phyloP scores from a whole-genome alignment of 2,888 invertebrate genomes.

The Galeopsomyia nigrocyanea region DNA sequence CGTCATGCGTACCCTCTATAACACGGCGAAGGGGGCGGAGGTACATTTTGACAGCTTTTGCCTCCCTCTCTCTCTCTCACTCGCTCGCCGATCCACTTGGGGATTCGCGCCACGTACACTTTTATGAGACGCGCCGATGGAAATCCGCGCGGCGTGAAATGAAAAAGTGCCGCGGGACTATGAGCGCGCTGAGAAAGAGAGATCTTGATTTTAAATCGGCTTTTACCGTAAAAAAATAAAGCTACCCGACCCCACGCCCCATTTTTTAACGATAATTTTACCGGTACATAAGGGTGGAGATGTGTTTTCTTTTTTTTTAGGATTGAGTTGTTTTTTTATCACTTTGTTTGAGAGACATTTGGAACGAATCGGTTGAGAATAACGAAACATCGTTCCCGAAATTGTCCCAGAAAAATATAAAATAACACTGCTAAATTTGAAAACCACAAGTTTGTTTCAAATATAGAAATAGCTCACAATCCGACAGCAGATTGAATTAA shows the following conservation, averaged over 20 bases:
- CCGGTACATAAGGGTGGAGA: too few relatives aligned
- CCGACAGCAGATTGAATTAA: too few relatives aligned
- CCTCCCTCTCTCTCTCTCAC: constrained; percentile 19
- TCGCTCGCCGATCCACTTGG: constrained; percentile 13
- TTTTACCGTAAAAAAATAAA: constrained; percentile 18
- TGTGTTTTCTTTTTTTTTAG: too few relatives aligned
- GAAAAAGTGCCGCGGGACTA: constrained; percentile 21
- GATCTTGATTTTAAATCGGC: constrained; percentile 41
- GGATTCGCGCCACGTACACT: constrained; percentile 18
- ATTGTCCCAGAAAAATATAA: too few relatives aligned
- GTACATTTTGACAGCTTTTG: constrained; percentile 28
- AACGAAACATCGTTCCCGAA: too few relatives aligned
- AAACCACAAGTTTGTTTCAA: too few relatives aligned
- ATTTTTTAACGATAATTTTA: constrained; percentile 37
- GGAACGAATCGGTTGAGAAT: too few relatives aligned
- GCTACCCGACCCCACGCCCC: background rate
- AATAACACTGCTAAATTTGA: too few relatives aligned
- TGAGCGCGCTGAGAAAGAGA: background rate
- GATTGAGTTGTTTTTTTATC: too few relatives aligned
- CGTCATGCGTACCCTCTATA: constrained; percentile 3
- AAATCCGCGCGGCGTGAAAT: constrained; percentile 40
- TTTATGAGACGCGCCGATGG: constrained; percentile 33
- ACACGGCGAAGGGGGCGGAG: background rate
- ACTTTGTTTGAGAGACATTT: too few relatives aligned
- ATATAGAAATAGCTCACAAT: too few relatives aligned